Evolutionary conservation across 1,140 invertebrate species (phyloP).

Genomic region (Drosophila kohkoa): DNA sequence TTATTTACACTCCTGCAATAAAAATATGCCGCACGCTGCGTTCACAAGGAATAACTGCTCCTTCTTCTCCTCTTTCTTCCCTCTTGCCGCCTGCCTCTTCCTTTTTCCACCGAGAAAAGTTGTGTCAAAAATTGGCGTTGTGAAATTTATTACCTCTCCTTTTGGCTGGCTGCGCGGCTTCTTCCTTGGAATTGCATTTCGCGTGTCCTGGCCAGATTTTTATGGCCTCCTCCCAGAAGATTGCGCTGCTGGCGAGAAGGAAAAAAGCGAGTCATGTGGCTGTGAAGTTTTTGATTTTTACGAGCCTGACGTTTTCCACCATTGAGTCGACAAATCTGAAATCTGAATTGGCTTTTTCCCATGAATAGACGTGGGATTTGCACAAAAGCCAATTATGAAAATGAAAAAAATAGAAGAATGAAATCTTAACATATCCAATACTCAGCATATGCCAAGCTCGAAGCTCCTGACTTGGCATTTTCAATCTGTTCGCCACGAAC

Average conservation of each 20-base stretch:
- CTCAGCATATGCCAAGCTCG: conserved; percentile 26
- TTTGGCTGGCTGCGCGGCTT: conserved; percentile 45
- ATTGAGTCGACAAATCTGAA: conserved; percentile 37
- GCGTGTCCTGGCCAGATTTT: conserved; percentile 48
- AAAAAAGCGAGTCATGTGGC: not conserved
- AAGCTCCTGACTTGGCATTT: conserved; percentile 34
- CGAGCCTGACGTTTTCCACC: conserved; percentile 28
- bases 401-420: conserved; percentile 19
- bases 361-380: conserved; percentile 42
- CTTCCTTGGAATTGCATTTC: conserved; percentile 49
- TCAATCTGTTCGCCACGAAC: conserved; percentile 32
- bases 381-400: conserved; percentile 51
- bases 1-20: conserved; percentile 81
- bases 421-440: not conserved
- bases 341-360: conserved; percentile 32
- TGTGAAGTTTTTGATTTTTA: conserved; percentile 48
- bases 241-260: not conserved
- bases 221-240: conserved; percentile 46
- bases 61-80: not conserved
- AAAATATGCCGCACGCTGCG: conserved; percentile 62
- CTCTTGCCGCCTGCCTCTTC: not conserved
- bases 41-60: not conserved
- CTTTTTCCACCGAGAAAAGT: conserved; percentile 22
- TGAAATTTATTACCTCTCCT: conserved; percentile 78
- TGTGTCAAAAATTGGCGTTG: conserved; percentile 70